These are phyloP conservation scores for Drosophila mercatorum DNA, from an alignment of 2,888 invertebrate genomes.

Conservation along the genomic window DNA sequence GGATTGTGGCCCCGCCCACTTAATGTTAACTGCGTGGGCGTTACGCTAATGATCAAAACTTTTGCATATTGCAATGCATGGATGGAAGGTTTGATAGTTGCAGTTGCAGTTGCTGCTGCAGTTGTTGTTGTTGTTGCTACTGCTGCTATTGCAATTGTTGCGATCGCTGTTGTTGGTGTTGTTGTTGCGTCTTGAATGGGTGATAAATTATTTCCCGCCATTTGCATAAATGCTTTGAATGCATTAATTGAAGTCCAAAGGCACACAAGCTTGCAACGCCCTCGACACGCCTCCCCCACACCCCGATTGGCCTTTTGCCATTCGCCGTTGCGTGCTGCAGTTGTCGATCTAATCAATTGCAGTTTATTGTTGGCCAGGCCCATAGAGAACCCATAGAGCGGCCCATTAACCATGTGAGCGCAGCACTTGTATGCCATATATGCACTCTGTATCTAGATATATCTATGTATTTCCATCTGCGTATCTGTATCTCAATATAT, in stretches of 20 bases:
- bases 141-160: constrained; percentile 36
- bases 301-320: constrained; percentile 45
- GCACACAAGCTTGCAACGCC: constrained; percentile 66
- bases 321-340: constrained; percentile 52
- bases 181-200: constrained; percentile 76
- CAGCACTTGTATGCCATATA: constrained; percentile 62
- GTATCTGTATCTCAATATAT: constrained; percentile 67
- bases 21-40: constrained; percentile 72
- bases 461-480: constrained; percentile 39
- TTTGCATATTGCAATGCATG: constrained; percentile 66
- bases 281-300: constrained; percentile 54
- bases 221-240: constrained; percentile 82
- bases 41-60: constrained; percentile 69
- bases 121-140: constrained; percentile 29
- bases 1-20: constrained; percentile 64
- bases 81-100: constrained; percentile 70
- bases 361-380: constrained; percentile 78
- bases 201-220: constrained; percentile 83
- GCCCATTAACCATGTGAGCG: constrained; percentile 68
- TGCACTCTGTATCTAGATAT: constrained; percentile 39
- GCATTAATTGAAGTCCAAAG: constrained; percentile 82
- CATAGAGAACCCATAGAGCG: constrained; percentile 65
- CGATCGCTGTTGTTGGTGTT: constrained; percentile 54
- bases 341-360: constrained; percentile 77
- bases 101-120: constrained; percentile 34